A percentile compares a stretch with the other conserved stretches of the same genome.
These are phyloP conservation scores for Chlorops oryzae DNA, from an alignment of 1,140 invertebrate genomes.

Conservation along the genomic window DNA sequence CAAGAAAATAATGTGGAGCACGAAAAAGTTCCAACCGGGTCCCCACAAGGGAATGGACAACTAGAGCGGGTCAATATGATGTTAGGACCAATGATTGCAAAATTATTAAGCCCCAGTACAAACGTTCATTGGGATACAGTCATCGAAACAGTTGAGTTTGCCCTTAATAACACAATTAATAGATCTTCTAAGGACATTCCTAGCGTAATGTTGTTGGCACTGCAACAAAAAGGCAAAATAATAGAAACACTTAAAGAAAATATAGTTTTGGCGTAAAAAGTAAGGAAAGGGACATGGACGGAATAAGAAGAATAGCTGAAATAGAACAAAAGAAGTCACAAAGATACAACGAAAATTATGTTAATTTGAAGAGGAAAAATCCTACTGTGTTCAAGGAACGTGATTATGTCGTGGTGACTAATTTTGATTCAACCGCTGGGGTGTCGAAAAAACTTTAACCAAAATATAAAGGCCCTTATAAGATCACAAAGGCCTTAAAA, in stretches of 20 bases:
- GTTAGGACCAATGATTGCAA: too few species aligned
- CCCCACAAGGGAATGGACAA: too few species aligned
- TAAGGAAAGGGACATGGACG: slow-evolving; percentile 10
- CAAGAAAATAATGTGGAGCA: too few species aligned
- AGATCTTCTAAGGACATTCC: not conserved
- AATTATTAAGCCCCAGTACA: too few species aligned
- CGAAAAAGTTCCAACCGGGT: too few species aligned
- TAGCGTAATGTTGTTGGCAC: not conserved
- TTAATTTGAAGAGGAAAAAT: not conserved
- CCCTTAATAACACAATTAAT: not conserved
- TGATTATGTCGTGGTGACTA: not conserved
- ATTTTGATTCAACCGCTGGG: not conserved
- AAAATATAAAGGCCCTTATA: not conserved
- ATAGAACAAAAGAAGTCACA: not conserved
- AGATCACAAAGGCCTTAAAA: too few species aligned
- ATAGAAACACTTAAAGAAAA: too few species aligned
- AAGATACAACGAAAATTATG: not conserved
- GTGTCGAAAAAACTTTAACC: not conserved
- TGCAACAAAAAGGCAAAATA: not conserved
- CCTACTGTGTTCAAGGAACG: not conserved
- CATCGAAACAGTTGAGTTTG: not conserved
- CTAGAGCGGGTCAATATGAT: too few species aligned
- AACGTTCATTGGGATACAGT: not conserved
- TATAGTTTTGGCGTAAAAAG: slow-evolving; percentile 14
- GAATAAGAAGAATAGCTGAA: not conserved